Evolutionary conservation across 92 coral and sea anemone genomes (phyloP), one percentile per base, ranked within the genome.

Genomic region (Phenganax subtilis): DNA sequence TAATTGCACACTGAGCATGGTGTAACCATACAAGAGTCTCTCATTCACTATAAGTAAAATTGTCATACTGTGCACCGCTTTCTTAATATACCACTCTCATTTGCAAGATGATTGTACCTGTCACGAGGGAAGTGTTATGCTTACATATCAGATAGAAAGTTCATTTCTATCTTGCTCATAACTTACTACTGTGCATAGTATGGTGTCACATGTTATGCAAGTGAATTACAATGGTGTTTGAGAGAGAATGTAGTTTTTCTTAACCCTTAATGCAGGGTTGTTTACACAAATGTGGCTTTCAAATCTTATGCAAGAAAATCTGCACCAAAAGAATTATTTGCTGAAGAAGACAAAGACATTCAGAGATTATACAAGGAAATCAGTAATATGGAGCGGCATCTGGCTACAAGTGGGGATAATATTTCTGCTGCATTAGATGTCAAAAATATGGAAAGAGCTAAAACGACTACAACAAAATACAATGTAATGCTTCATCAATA

Each of bases 241-340:
- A 37, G 47, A 37, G 47, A 37, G 47, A 37, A 37, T 37, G 5
- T 37, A 37, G 47, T 70, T 72, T 51, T 72, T 31, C 77, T 72
- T 72, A 72, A 72, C 77, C 44, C 14, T 51, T 72, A 52, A 51
- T 52, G 17, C 29, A 72, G 77, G 8, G 77, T 72, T 72, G 77
- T 72, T 17, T 72, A 72, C 44, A 47, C 77, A 9, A 72, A 72
- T 72, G 56, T 72, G 0, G 12, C 25, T 6, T 10, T 72, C 7
- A 72, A 51, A 72, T 8, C 68, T 27, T 57, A 72, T 11, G 57
- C 30, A 10, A 52, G 77, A 72, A 51, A 5, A 8, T 28, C 77
- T 9, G 37, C 37, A 16, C 60, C 51, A 20, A 72, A 72, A 51
- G 0, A 12, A 9, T 52, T 47, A 51, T n/a, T 72, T 55, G 37